phyloP scores from a whole-genome alignment of 2,888 invertebrate species.

The Ferrisia virgata region DNA sequence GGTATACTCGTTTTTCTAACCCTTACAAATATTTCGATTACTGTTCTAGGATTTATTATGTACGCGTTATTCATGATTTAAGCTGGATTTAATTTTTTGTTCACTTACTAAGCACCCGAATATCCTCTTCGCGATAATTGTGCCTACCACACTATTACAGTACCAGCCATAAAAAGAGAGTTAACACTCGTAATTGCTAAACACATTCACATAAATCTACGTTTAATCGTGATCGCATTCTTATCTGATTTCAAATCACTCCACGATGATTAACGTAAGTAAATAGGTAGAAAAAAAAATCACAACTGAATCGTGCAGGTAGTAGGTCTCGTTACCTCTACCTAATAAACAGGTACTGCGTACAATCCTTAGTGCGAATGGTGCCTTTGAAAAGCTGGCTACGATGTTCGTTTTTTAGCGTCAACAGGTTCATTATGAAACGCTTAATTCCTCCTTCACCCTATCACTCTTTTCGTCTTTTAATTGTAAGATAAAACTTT shows the following conservation, averaged over 20 bases:
- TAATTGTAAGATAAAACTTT: not conserved
- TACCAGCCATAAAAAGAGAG: not conserved
- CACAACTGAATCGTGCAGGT: not conserved
- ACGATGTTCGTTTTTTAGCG: not conserved
- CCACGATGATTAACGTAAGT: not conserved
- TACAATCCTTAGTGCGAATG: no score
- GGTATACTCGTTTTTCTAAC: not conserved
- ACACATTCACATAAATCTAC: no score
- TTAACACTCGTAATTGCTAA: no score
- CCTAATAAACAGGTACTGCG: no score
- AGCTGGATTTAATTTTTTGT: conserved; percentile 37
- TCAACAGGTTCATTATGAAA: not conserved
- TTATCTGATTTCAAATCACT: not conserved
- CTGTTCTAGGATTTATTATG: conserved; percentile 35
- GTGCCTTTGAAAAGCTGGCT: no score
- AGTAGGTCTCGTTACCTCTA: no score
- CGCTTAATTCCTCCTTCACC: not conserved
- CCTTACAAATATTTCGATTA: conserved; percentile 43
- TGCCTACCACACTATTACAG: not conserved
- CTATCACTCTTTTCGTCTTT: not conserved
- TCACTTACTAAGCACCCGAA: not conserved
- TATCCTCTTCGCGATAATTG: not conserved
- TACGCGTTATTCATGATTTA: conserved; percentile 23
- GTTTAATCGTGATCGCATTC: not conserved
- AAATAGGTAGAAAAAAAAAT: not conserved